Conservation (phyloP, 2,797 vertebrate genomes). For the Tapera naevia region DNA sequence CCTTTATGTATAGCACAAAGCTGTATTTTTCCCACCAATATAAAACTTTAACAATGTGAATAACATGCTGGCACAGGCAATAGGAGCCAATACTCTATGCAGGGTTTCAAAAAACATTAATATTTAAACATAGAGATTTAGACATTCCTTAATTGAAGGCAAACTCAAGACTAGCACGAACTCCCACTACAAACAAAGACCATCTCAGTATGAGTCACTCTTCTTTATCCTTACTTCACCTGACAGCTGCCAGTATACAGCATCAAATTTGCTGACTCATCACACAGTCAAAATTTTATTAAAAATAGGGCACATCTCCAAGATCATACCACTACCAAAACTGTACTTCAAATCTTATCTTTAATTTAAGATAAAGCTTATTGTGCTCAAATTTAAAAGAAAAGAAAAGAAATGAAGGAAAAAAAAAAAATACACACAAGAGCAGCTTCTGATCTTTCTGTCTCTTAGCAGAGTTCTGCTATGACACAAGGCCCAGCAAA, state of each 20-base stretch:
- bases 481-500: not conserved
- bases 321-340: not conserved
- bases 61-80: not conserved
- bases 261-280: not conserved
- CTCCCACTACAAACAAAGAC: not conserved
- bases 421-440: not conserved
- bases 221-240: not conserved
- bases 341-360: not conserved
- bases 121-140: not conserved
- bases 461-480: not conserved
- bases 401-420: too few species aligned
- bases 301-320: not conserved
- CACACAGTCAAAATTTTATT: not conserved
- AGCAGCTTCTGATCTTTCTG: not conserved
- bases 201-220: not conserved
- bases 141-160: not conserved
- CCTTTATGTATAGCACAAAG: not conserved
- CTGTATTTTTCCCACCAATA: not conserved
- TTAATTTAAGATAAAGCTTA: not conserved
- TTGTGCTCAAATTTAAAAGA: not conserved
- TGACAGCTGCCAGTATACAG: fast-evolving
- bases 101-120: not conserved
- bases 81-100: not conserved
- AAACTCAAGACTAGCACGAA: not conserved
- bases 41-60: not conserved